phyloP scores from a whole-genome alignment of 2,113 vertebrate genomes.

The Paralichthys olivaceus region DNA sequence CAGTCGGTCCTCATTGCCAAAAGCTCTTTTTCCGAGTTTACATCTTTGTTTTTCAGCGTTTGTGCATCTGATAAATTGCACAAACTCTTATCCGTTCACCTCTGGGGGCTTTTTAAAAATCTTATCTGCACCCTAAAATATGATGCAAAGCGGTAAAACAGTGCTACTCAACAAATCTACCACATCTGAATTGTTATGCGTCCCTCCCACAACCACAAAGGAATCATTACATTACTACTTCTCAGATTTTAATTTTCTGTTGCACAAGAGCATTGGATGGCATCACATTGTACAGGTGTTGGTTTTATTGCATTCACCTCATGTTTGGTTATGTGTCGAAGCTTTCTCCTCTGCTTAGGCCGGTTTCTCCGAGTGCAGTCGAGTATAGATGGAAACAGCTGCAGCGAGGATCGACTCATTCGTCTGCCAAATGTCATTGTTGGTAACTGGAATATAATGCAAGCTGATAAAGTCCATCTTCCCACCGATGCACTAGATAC shows the following conservation, averaged over 20 bases:
- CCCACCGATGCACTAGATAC: background rate
- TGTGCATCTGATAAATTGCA: too few species aligned
- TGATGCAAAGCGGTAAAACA: background rate
- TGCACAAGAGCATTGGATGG: background rate
- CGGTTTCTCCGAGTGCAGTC: constrained; percentile 10
- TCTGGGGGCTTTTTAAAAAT: background rate
- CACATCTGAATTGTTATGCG: background rate
- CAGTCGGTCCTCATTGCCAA: too few species aligned
- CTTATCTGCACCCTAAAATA: background rate
- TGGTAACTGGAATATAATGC: constrained; percentile 20
- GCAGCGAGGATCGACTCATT: background rate
- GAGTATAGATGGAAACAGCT: background rate
- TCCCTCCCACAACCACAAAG: background rate
- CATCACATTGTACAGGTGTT: background rate
- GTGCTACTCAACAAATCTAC: background rate
- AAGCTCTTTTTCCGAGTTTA: too few species aligned
- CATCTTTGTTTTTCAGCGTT: too few species aligned
- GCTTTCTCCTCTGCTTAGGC: background rate
- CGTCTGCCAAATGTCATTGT: background rate
- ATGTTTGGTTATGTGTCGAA: background rate
- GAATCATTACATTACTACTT: background rate
- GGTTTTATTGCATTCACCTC: constrained; percentile 7
- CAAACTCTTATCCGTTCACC: too few species aligned
- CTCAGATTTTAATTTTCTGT: background rate
- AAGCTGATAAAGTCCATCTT: constrained; percentile 12